Base-by-base conservation (phyloP, 2,888 invertebrate genomes). In the Pelosia muscerda region DNA sequence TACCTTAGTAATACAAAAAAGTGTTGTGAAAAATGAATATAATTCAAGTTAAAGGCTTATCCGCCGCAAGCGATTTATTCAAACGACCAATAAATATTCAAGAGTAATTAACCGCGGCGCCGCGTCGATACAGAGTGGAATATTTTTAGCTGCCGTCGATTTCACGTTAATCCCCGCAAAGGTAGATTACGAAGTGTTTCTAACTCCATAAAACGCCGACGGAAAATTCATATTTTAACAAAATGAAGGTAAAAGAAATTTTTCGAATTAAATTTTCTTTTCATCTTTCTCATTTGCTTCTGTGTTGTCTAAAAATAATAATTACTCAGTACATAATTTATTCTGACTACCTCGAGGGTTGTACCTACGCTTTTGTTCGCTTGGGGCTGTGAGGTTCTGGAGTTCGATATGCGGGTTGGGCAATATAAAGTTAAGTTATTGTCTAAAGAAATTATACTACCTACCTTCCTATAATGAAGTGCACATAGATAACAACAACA, bases 71-170 rank as follows among this genome's bases (percentile, higher is more conserved):
- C 92, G 91, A 92, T 92, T 92, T 93, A 93, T 93, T 93, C 93
- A 92, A 93, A 93, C 92, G 93, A 93, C 92, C 92, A 92, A 93
- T 94, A 93, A 93, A 94, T 94, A 94, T 94, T 93, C 94, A 94
- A 89, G 87, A 93, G 93, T 93, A 93, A 93, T 93, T 93, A 93
- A 91, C 92, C 90, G 83, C 86, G 85, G 86, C 87, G 84, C 86
- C 82, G 83, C 88, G 85, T 87, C 92, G 89, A 91, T 91, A 88
- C 85, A 82, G 84, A 77, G 82, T 81, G 77, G 91, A 87, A 91
- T 91, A 91, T 92, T 92, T 92, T 91, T 92, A 86, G 87, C 88
- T 84, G 86, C 88, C 86, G 89, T 87, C 88, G 89, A 90, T 90
- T 90, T 88, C 81, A 83, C 89, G 88, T 86, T 92, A 92, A 93